These are phyloP conservation scores for Watersipora subatra DNA, from an alignment of 1,140 invertebrate species.

Conservation along the genomic window DNA sequence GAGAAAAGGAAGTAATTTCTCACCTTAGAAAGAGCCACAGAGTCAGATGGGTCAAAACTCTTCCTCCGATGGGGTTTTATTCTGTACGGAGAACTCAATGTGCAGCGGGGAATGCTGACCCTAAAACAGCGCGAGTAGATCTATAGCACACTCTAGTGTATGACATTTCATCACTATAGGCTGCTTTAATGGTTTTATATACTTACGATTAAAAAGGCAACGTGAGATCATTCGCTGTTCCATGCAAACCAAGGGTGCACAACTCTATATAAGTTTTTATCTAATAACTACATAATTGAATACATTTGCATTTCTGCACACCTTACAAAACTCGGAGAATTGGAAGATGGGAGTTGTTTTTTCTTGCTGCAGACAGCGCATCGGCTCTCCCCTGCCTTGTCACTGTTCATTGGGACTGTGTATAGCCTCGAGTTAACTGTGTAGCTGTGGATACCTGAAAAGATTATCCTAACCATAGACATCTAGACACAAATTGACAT, in stretches of 20 bases:
- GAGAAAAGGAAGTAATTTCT: too few species aligned
- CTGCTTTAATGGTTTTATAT: too few species aligned
- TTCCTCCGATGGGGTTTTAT: conserved; percentile 24
- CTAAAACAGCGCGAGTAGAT: conserved; percentile 18
- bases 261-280: too few species aligned
- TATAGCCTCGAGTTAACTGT: not conserved
- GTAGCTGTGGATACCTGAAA: conserved; percentile 1
- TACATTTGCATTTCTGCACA: too few species aligned
- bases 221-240: too few species aligned
- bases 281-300: too few species aligned
- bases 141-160: too few species aligned
- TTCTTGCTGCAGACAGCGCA: not conserved
- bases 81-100: conserved; percentile 19
- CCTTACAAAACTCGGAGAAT: conserved; percentile 2
- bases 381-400: not conserved
- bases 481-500: not conserved
- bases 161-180: too few species aligned
- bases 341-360: not conserved
- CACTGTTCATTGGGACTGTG: not conserved
- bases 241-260: too few species aligned
- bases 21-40: conserved; percentile 18
- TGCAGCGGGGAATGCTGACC: conserved; percentile 28
- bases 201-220: too few species aligned
- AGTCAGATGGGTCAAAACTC: conserved; percentile 24
- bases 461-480: not conserved